These are phyloP conservation scores for Helostoma temminkii DNA, from an alignment of 2,797 vertebrate genomes.

Conservation along the genomic window DNA sequence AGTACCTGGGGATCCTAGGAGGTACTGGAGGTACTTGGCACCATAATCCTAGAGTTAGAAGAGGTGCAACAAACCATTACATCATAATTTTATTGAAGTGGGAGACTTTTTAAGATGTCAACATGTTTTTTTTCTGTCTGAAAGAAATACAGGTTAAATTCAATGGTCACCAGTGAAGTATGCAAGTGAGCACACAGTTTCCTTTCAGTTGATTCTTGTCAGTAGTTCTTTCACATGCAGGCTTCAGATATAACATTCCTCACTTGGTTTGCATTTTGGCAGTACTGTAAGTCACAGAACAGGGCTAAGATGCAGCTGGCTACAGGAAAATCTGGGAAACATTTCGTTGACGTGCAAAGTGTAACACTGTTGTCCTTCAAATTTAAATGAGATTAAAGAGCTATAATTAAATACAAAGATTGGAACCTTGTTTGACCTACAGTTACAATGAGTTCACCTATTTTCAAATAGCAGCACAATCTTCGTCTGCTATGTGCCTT, in stretches of 20 bases:
- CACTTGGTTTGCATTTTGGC: conserved; percentile 63
- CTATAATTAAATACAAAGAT: conserved; percentile 5
- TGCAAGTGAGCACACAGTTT: conserved; percentile 55
- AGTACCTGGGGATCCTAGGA: conserved; percentile 16
- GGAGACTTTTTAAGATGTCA: conserved; percentile 45
- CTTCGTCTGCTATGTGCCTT: conserved; percentile 49
- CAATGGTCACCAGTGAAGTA: conserved; percentile 48
- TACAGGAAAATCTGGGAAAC: conserved; percentile 18
- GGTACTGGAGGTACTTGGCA: conserved; percentile 4
- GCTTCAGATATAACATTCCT: conserved; percentile 67
- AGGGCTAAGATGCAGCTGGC: conserved; percentile 5
- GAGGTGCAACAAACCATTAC: conserved; percentile 60
- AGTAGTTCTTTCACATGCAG: conserved; percentile 50
- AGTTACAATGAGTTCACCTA: not conserved
- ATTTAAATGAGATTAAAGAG: too few relatives aligned
- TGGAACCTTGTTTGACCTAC: not conserved
- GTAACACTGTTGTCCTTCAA: too few relatives aligned
- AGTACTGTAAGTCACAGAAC: conserved; percentile 20
- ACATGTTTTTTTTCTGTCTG: conserved; percentile 54
- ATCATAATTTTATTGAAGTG: conserved; percentile 54
- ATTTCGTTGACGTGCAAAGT: conserved; percentile 37
- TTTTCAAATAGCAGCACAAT: conserved; percentile 17
- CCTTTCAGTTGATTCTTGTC: conserved; percentile 44
- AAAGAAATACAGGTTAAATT: conserved; percentile 51
- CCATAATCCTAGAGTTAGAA: not conserved